Evolutionary conservation across 2,888 invertebrate species (phyloP), one percentile per base, ranked within the genome.

Genomic region (Drosophila kanekoi): DNA sequence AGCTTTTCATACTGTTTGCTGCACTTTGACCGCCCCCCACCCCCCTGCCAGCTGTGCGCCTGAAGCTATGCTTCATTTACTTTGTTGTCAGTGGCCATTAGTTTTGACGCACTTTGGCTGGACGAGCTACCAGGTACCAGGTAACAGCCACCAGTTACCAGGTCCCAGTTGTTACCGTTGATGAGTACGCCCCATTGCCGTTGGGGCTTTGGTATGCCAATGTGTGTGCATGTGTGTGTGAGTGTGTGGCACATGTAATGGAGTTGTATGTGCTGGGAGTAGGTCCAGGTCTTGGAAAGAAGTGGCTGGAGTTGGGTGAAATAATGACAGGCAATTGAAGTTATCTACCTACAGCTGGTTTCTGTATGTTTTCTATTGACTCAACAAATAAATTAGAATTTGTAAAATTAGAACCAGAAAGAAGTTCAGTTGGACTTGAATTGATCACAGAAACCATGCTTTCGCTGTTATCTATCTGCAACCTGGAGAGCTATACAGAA

Each of bases 21-120:
- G 74, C 74, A 73, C 49, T 38, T 54, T 54, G 44, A 44, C 44
- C 44, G 44, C 23, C 13, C 43, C 41, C n/a, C 4, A 8, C 18
- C 14, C 45, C 23, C 14, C 45, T n/a, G n/a, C 14, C 44, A 0
- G n/a, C 3, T 58, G 53, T 60, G 60, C 62, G 78, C 84, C 75
- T 75, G 75, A 51, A 81, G 79, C 68, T 62, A 78, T 83, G 83
- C 83, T 81, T 87, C 86, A 83, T 85, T 83, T 85, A 83, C 86
- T 83, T 83, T 87, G 86, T 83, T 83, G 86, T 86, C 88, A 85
- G 79, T 85, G 82, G 80, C 83, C 83, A 83, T 83, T 83, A 87
- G 82, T 83, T 83, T 83, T 79, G 82, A 87, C 82, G 82, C 79
- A 85, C 88, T 81, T 85, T 85, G 81, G 47, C 78, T 57, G 62